Conservation (phyloP, 2,113 vertebrate genomes). For the Microcebus murinus region DNA sequence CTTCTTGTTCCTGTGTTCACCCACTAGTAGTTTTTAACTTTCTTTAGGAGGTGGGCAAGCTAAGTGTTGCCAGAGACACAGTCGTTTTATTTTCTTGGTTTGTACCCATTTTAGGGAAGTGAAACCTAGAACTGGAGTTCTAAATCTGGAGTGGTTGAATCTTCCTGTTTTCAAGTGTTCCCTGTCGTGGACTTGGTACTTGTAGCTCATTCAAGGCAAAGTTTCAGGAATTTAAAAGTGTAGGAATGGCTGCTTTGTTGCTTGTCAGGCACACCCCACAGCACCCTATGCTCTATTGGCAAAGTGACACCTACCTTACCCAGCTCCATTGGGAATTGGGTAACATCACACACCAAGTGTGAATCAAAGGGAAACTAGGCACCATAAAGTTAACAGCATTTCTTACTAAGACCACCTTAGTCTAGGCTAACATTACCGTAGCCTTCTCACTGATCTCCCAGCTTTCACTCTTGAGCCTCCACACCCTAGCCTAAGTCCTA, state of each 20-base stretch:
- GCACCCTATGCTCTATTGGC: background rate
- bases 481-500: background rate
- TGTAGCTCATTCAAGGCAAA: background rate
- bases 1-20: background rate
- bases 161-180: background rate
- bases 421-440: background rate
- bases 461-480: background rate
- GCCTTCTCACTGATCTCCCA: background rate
- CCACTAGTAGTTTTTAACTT: constrained; percentile 9
- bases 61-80: background rate
- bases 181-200: background rate
- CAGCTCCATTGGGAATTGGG: background rate
- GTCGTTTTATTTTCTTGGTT: constrained; percentile 27
- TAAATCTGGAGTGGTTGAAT: background rate
- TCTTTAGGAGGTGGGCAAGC: background rate
- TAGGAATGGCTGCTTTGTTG: background rate
- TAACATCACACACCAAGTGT: background rate
- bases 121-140: constrained; percentile 52
- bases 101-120: constrained; percentile 46
- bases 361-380: background rate
- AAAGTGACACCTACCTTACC: background rate
- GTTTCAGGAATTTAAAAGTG: constrained; percentile 25
- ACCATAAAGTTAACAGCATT: background rate
- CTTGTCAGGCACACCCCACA: background rate
- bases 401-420: background rate